Conservation (phyloP, 2,888 invertebrate species). For the Tetanocera ferruginea region DNA sequence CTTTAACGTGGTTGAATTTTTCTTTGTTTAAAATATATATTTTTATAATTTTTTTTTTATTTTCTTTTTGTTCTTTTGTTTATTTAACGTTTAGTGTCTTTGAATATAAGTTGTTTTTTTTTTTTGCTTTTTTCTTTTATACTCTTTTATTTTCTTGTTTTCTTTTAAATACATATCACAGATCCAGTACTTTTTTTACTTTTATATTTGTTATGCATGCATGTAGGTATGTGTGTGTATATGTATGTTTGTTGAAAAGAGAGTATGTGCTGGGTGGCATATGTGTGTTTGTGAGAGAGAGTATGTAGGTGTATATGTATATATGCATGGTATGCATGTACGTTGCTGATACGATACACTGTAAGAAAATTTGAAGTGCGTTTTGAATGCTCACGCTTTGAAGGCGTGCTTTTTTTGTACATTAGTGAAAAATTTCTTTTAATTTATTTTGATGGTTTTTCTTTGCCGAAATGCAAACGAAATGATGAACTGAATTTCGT, state of each 20-base stretch:
- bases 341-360: constrained; percentile 11
- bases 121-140: constrained; percentile 44
- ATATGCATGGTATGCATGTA: not conserved
- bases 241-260: constrained; percentile 25
- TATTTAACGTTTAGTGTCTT: constrained; percentile 11
- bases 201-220: constrained; percentile 56
- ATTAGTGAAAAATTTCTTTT: not conserved
- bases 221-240: constrained; percentile 44
- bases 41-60: not conserved
- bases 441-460: not conserved
- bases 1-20: constrained; percentile 30
- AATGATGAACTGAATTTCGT: not conserved
- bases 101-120: constrained; percentile 51
- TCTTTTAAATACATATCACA: constrained; percentile 69
- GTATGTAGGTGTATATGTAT: constrained; percentile 28
- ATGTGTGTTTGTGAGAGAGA: constrained; percentile 34
- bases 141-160: constrained; percentile 51
- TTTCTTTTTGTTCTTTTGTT: constrained; percentile 43
- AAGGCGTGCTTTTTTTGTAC: not conserved
- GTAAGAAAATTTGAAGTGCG: not conserved
- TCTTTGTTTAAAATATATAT: not conserved
- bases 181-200: constrained; percentile 68
- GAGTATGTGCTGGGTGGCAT: constrained; percentile 29
- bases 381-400: not conserved
- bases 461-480: not conserved